These are phyloP conservation scores for Drosophila rubida DNA, from an alignment of 2,888 invertebrate genomes.

Conservation along the genomic window DNA sequence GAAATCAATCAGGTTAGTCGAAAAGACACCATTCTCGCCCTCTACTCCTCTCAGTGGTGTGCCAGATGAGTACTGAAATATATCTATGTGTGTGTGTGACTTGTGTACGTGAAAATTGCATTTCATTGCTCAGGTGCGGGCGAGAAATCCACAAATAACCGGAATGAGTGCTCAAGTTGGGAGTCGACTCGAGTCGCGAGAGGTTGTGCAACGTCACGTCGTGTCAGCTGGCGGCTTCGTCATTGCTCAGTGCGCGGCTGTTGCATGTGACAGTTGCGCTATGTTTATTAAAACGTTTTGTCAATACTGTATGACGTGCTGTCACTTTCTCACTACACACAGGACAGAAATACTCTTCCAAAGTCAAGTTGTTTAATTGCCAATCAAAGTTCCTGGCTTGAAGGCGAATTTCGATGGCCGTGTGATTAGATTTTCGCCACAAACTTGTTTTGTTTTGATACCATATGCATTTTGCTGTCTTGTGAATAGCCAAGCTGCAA, in stretches of 20 bases:
- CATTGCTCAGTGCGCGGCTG: slow-evolving; percentile 37
- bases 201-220: slow-evolving; percentile 25
- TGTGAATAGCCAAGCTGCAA: background rate
- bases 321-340: slow-evolving; percentile 29
- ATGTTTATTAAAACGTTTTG: slow-evolving; percentile 74
- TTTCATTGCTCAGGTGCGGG: slow-evolving; percentile 54
- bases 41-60: slow-evolving; percentile 27
- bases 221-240: slow-evolving; percentile 52
- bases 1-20: slow-evolving; percentile 70
- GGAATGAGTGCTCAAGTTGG: slow-evolving; percentile 3
- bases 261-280: slow-evolving; percentile 77
- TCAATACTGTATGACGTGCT: slow-evolving; percentile 50
- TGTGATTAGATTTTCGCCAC: slow-evolving; percentile 47
- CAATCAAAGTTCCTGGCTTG: slow-evolving; percentile 37
- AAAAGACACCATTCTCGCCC: slow-evolving; percentile 20
- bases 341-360: background rate
- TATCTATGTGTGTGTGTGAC: slow-evolving; percentile 46
- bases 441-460: no score
- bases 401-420: slow-evolving; percentile 19
- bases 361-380: slow-evolving; percentile 14
- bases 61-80: background rate
- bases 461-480: no score
- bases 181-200: slow-evolving; percentile 11
- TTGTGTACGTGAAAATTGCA: slow-evolving; percentile 78
- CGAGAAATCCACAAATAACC: slow-evolving; percentile 6